Conservation (phyloP, 2,113 vertebrate genomes). For the Prionailurus viverrinus region DNA sequence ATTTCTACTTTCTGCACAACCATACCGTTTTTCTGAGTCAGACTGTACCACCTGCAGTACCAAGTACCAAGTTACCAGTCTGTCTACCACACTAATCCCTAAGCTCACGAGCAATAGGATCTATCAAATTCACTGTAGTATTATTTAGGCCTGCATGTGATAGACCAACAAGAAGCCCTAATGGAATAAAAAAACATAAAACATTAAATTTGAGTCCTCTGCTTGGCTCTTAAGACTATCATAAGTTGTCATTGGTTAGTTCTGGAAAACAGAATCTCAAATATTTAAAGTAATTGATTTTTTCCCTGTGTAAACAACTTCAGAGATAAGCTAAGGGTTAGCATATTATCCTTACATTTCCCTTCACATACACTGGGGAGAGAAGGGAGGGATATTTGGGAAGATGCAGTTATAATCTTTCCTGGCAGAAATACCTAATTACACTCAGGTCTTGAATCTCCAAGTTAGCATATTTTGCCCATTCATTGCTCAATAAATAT, state of each 20-base stretch:
- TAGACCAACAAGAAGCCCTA: background rate
- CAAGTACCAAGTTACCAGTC: background rate
- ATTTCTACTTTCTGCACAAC: conserved; percentile 19
- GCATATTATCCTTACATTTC: conserved; percentile 68
- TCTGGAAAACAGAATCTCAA: conserved; percentile 75
- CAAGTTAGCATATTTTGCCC: conserved; percentile 78
- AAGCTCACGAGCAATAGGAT: background rate
- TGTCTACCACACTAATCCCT: background rate
- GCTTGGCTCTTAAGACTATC: conserved; percentile 52
- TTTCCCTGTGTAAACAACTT: conserved; percentile 71
- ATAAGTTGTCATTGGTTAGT: conserved; percentile 67
- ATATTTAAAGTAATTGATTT: conserved; percentile 79
- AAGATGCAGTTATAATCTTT: conserved; percentile 73
- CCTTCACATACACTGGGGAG: conserved; percentile 32
- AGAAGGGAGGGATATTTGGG: conserved; percentile 68
- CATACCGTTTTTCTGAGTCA: background rate
- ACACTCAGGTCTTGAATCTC: conserved; percentile 74
- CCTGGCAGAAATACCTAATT: conserved; percentile 78
- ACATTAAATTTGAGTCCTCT: conserved; percentile 42
- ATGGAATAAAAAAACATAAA: conserved; percentile 17
- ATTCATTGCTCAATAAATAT: conserved; percentile 83
- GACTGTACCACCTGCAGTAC: accelerated
- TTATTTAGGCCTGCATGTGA: background rate
- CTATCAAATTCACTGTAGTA: accelerated
- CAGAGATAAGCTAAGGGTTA: conserved; percentile 73